Conservation (phyloP, 53 echinoderm and acorn worm species). For the Holothuria leucospilota region DNA sequence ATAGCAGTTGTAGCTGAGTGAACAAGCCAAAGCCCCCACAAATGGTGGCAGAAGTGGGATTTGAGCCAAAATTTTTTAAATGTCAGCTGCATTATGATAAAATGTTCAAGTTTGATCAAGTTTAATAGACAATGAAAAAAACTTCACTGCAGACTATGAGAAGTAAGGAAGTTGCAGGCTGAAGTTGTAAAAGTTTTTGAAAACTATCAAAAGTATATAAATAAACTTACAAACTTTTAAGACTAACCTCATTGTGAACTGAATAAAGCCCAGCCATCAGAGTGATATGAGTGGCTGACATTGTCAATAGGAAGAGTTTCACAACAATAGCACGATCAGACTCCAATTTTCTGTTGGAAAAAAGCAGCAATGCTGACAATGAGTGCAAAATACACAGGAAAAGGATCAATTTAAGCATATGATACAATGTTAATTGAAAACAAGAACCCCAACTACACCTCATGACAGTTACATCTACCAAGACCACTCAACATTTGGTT, state of each 20-base stretch:
- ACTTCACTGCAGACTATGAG: not conserved
- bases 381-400: no score
- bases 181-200: not conserved
- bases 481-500: no score
- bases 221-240: not conserved
- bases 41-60: no score
- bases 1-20: no score
- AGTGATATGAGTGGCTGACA: constrained; percentile 79
- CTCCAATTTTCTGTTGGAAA: constrained; percentile 72
- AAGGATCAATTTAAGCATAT: no score
- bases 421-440: no score
- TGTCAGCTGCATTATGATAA: no score
- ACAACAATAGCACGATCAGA: constrained; percentile 89
- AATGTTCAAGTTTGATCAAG: no score
- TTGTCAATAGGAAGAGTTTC: constrained; percentile 80
- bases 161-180: not conserved
- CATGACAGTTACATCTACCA: no score
- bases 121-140: not conserved
- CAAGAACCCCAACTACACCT: no score
- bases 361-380: not conserved
- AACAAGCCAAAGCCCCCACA: no score
- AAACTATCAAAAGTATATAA: not conserved
- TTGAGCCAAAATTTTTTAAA: no score
- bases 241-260: constrained; percentile 71
- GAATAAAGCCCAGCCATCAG: constrained; percentile 80